Conservation (phyloP, 2,113 vertebrate genomes). For the Ceyx margarethae region DNA sequence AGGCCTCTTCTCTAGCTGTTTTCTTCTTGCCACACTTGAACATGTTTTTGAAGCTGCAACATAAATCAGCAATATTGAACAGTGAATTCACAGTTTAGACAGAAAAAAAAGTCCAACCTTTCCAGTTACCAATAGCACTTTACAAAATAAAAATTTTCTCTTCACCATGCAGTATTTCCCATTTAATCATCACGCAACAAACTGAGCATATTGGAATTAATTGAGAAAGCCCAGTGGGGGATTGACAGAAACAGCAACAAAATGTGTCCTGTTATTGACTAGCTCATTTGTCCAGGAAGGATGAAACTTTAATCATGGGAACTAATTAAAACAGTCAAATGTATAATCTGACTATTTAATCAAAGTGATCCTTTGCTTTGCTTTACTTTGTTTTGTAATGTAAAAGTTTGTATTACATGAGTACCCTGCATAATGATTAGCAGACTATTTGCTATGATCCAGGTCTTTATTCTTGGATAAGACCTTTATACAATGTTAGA, state of each 20-base stretch:
- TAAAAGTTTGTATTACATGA: not conserved
- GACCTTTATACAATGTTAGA: not conserved
- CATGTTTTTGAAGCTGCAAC: slow-evolving; percentile 80
- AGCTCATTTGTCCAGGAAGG: not conserved
- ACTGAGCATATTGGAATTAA: not conserved
- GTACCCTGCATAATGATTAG: not conserved
- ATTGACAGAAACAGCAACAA: not conserved
- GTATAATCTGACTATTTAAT: not conserved
- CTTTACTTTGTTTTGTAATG: not conserved
- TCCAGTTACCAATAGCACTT: not conserved
- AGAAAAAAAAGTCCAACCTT: not conserved
- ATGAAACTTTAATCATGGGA: not conserved
- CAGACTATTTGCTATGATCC: not conserved
- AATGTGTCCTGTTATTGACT: not conserved
- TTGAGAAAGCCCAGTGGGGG: not conserved
- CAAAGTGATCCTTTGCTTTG: not conserved
- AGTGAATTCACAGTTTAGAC: not conserved
- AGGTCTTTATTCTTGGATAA: not conserved
- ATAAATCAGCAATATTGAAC: not conserved
- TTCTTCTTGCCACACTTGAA: slow-evolving; percentile 73
- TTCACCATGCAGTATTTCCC: not conserved
- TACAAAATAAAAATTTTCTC: not conserved
- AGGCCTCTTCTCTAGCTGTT: slow-evolving; percentile 75
- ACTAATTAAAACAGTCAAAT: not conserved
- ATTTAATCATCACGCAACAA: not conserved